Evolutionary conservation across 2,113 vertebrate species (phyloP), one percentile per base, ranked within the genome.

Genomic region (Channa maculata): DNA sequence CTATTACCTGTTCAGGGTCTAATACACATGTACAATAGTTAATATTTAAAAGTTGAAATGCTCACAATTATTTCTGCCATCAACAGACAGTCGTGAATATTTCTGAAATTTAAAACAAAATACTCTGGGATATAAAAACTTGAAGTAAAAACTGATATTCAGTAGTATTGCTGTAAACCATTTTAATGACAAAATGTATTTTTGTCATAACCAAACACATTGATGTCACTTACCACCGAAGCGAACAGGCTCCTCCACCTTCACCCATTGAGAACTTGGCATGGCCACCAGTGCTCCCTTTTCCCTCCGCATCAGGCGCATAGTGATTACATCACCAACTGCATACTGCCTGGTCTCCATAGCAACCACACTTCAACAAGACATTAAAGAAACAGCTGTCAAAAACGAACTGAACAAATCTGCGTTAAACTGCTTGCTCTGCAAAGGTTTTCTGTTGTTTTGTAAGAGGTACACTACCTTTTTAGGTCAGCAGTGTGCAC

Each of bases 291-390:
- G 92, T 57, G 95, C 94, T 15, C 97, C 98, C 69, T 99, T 99
- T 86, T 99, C 96, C 80, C 97, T 93, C 44, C 94, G 95, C 98
- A 99, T 99, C 84, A 99, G 94, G 55, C 95, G 96, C 98, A 99
- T 98, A 0, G 98, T 99, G 80, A 99, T 97, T 60, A 83, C 93
- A 24, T 99, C 97, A 64, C 97, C 97, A 33, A 94, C 95, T 37
- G 90, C 92, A 89, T 98, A 98, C 4, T 98, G 97, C 63, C 85
- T 96, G 8, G 97, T 98, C 88, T 97, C 98, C 93, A 96, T 98
- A 38, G 98, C 96, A 89, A 99, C 94, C 84, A 99, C 98, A 83
- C 98, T 99, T 86, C 45, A 3, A 64, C 10, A 59, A 51, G 9
- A 43, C 69, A 53, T 2, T 2, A 8, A 4, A 1, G 39, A 62